Conservation (phyloP, 2,113 vertebrate species). For the Psittacus erithacus region DNA sequence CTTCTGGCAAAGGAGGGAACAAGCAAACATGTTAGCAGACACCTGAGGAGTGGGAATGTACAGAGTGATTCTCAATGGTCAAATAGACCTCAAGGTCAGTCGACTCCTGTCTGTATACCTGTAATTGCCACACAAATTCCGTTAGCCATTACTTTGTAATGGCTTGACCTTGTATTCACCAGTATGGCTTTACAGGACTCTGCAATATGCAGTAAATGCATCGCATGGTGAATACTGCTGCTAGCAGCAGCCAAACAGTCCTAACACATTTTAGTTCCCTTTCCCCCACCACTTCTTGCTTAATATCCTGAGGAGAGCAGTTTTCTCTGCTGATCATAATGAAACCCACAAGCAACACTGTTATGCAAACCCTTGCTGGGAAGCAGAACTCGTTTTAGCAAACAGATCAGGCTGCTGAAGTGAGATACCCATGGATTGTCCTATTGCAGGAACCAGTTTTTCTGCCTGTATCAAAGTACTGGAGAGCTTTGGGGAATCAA, state of each 20-base stretch:
- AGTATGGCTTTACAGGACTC: not conserved
- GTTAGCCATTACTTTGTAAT: not conserved
- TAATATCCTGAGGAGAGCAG: conserved; percentile 65
- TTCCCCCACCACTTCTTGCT: conserved; percentile 61
- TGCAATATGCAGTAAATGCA: not conserved
- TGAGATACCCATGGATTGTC: not conserved
- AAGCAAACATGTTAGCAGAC: not conserved
- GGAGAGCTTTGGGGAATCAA: conserved; percentile 3
- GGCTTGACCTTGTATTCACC: not conserved
- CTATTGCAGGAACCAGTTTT: not conserved
- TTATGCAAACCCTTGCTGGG: not conserved
- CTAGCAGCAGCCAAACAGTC: conserved; percentile 32
- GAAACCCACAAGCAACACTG: not conserved
- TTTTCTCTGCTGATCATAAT: conserved; percentile 28
- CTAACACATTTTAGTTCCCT: conserved; percentile 68
- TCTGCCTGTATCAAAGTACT: not conserved
- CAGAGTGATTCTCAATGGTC: not conserved
- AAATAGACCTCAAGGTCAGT: not conserved
- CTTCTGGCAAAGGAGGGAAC: not conserved
- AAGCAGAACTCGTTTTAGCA: not conserved
- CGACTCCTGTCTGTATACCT: not conserved
- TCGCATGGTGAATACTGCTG: conserved; percentile 40
- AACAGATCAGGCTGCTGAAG: not conserved
- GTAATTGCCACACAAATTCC: not conserved
- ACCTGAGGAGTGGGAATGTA: not conserved